phyloP scores from a whole-genome alignment of 2,113 vertebrate genomes.

The Dasyornis broadbenti region DNA sequence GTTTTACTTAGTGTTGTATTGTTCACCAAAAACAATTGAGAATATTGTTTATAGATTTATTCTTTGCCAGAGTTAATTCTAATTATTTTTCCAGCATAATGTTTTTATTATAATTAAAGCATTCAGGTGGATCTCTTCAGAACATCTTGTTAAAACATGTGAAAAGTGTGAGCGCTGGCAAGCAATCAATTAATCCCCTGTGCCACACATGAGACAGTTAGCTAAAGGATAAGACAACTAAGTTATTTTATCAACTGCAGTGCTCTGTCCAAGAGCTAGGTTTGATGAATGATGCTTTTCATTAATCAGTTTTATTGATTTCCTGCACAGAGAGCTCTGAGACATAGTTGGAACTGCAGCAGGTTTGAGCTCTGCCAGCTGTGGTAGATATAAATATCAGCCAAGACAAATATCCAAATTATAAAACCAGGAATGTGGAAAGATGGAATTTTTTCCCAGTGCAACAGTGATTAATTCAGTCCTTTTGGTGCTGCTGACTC shows the following conservation, averaged over 20 bases:
- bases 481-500: not conserved
- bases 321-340: slow-evolving; percentile 1
- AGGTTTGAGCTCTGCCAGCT: not conserved
- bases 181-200: not conserved
- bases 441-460: not conserved
- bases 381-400: not conserved
- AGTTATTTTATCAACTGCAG: slow-evolving; percentile 5
- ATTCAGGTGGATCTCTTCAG: not conserved
- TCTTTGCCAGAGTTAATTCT: not conserved
- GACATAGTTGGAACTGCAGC: not conserved
- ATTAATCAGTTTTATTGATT: slow-evolving; percentile 53
- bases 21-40: not conserved
- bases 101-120: not conserved
- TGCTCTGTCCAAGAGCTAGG: not conserved
- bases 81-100: not conserved
- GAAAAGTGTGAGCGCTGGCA: not conserved
- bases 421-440: not conserved
- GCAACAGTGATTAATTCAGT: not conserved
- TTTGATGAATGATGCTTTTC: slow-evolving; percentile 17
- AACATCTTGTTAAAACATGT: not conserved
- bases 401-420: slow-evolving; percentile 11
- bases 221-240: not conserved
- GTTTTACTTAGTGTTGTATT: not conserved
- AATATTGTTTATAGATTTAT: not conserved
- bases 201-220: not conserved